Evolutionary conservation across 2,113 vertebrate species (phyloP).

Genomic region (Oxyruncus cristatus): DNA sequence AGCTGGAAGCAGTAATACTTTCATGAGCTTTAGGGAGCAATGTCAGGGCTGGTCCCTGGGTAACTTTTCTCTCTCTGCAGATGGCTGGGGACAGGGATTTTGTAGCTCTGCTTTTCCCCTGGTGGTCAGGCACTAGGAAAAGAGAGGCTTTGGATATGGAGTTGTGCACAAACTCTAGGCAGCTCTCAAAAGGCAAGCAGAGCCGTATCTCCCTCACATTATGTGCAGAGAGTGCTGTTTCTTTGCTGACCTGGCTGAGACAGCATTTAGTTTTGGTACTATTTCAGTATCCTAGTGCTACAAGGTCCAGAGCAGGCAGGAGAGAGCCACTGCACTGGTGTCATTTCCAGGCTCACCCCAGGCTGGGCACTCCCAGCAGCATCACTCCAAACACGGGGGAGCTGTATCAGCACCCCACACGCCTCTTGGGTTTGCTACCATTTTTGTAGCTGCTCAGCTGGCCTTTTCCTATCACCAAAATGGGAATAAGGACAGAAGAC

Average conservation of each 20-base stretch:
- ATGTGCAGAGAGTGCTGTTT: fast-evolving
- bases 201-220: not conserved
- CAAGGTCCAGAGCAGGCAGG: not conserved
- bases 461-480: not conserved
- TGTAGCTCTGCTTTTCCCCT: conserved; percentile 1
- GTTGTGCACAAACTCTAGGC: not conserved
- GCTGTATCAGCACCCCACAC: fast-evolving
- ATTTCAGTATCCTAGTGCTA: not conserved
- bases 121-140: not conserved
- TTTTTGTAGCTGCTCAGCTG: not conserved
- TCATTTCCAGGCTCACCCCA: not conserved
- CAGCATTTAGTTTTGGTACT: not conserved
- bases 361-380: not conserved
- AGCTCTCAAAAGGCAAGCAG: not conserved
- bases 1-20: not conserved
- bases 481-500: not conserved
- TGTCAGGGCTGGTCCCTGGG: not conserved
- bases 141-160: not conserved
- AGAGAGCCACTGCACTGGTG: not conserved
- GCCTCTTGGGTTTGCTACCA: not conserved
- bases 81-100: not conserved
- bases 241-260: not conserved
- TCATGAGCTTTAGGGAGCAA: not conserved
- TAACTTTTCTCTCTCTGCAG: not conserved
- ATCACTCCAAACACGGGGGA: not conserved